Conservation (phyloP, 2,113 vertebrate genomes). For the Limanda limanda region DNA sequence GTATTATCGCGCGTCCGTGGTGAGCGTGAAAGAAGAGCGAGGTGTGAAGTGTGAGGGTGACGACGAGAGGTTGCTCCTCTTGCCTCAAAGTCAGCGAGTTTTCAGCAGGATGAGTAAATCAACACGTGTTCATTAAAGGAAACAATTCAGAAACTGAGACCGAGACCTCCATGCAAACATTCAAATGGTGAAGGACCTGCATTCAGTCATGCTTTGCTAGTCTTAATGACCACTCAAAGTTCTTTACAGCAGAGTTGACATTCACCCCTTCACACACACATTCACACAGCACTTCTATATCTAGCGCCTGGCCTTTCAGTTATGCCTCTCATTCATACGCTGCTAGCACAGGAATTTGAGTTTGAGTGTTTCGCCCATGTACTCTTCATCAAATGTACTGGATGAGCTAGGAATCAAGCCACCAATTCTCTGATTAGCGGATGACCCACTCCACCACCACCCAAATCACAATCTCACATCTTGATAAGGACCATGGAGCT, state of each 20-base stretch:
- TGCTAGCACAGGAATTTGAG: too few relatives aligned
- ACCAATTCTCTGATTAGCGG: background rate
- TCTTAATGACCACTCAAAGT: too few relatives aligned
- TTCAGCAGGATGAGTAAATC: constrained; percentile 17
- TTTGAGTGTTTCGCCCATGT: background rate
- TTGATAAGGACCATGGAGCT: too few relatives aligned
- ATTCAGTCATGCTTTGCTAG: too few relatives aligned
- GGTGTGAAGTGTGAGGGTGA: constrained; percentile 36
- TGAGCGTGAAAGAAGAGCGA: constrained; percentile 29
- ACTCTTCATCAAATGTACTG: background rate
- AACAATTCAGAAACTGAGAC: background rate
- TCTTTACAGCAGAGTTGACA: too few relatives aligned
- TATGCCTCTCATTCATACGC: too few relatives aligned
- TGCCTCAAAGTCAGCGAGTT: constrained; percentile 43
- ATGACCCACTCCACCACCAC: too few relatives aligned
- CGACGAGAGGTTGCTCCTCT: constrained; percentile 34
- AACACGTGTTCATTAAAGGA: constrained; percentile 2
- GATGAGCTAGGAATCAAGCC: background rate
- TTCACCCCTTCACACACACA: too few relatives aligned
- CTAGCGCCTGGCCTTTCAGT: too few relatives aligned
- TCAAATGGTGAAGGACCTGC: background rate
- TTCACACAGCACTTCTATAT: too few relatives aligned
- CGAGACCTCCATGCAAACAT: background rate
- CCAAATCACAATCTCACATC: background rate
- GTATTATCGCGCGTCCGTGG: background rate